Base-by-base conservation (phyloP, 2,888 invertebrate genomes). In the Polydrusus pterygomalis region DNA sequence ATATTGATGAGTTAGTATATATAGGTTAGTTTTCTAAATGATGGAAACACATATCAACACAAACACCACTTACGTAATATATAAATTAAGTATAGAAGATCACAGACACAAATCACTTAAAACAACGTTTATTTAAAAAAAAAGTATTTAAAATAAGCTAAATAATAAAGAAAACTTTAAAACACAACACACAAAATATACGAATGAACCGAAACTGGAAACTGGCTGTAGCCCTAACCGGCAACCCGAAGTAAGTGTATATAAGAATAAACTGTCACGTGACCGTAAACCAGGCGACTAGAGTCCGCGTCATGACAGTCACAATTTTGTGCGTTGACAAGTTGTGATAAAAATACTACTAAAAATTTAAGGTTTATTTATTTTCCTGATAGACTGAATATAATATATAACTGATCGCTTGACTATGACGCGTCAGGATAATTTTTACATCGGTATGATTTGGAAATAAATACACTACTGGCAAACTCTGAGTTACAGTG, bases 201-300 rank as follows among this genome's bases (percentile, higher is more conserved):
- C 18, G 49, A 72, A 70, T n/a, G 56, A 71, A 71, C 38, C 67
- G 65, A 65, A 72, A 56, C 30, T 13, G 51, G 47, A 65, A 62
- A 67, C 65, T 67, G 45, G 15, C 58, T 68, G 49, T 74, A 71
- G 71, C 62, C 74, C 49, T 43, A 18, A 18, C 70, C 54, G 71
- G 64, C 64, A 58, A 54, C 58, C 58, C 51, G 60, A 71, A 71
- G 54, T 67, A 51, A 40, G 20, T 25, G 49, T 43, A 69, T 47
- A 47, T 73, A 73, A 63, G 75, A 73, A 77, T 75, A 75, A 76
- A 70, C 65, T 64, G 74, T 80, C 80, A 80, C 80, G 80, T 80
- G 80, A 80, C 51, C 11, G 20, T 49, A 60, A 56, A 51, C 70
- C 45, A 73, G 9, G 34, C 7, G 9, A 34, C 34, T 34, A 34